Percentiles rank a stretch among this genome's conserved stretches.
Evolutionary conservation across 2,113 vertebrate genomes (phyloP).

Genomic region (Lanius ludovicianus): DNA sequence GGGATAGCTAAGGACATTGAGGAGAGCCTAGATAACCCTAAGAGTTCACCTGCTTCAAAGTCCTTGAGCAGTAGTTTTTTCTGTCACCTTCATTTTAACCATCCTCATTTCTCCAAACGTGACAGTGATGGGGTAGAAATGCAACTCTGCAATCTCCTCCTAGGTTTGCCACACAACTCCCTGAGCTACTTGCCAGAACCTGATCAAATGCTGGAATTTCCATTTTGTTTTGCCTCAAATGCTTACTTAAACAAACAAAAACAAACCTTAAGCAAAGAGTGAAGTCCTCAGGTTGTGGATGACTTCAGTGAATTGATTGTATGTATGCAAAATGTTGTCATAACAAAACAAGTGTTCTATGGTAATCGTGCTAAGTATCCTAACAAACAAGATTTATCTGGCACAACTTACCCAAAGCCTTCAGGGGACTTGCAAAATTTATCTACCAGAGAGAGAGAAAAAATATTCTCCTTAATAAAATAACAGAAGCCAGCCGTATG

Average conservation of each 20-base stretch:
- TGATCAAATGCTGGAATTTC: background rate
- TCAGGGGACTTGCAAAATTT: background rate
- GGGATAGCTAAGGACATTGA: background rate
- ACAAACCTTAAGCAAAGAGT: background rate
- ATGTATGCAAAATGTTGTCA: background rate
- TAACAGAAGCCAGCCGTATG: background rate
- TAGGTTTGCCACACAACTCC: background rate
- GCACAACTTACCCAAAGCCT: background rate
- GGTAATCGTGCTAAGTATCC: background rate
- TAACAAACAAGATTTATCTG: constrained; percentile 26
- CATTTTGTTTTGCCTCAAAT: background rate
- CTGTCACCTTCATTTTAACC: background rate
- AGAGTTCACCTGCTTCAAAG: background rate
- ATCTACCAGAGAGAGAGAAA: background rate
- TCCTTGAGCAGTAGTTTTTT: background rate
- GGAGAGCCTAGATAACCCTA: background rate
- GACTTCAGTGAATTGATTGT: background rate
- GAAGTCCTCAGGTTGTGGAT: background rate
- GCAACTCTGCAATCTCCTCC: background rate
- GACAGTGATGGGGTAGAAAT: background rate
- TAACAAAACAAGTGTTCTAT: constrained; percentile 21
- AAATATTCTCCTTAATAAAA: background rate
- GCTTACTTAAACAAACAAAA: constrained; percentile 15
- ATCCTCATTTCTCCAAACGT: background rate
- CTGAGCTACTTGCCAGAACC: background rate